Evolutionary conservation across 2,113 vertebrate species (phyloP).

Genomic region (Hemichromis elongatus): DNA sequence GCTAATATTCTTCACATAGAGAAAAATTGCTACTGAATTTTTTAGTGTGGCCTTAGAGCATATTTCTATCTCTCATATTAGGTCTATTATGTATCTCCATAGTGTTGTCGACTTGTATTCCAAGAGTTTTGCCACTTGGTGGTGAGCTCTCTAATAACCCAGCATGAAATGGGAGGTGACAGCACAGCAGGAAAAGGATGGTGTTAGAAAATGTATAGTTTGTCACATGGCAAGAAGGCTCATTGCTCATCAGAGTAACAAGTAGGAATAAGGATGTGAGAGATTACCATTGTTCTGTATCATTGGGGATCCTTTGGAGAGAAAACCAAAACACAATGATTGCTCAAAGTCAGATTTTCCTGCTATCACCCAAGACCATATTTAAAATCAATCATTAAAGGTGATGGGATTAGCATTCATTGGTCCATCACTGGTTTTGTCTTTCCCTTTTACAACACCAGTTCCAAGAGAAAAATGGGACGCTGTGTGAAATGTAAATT

Average conservation of each 20-base stretch:
- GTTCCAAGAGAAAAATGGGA: not conserved
- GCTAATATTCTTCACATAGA: not conserved
- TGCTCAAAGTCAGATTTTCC: conserved; percentile 67
- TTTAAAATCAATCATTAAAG: conserved; percentile 50
- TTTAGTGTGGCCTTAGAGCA: not conserved
- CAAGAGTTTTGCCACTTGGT: not conserved
- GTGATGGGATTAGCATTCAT: conserved; percentile 61
- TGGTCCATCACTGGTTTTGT: conserved; percentile 40
- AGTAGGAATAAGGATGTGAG: conserved; percentile 63
- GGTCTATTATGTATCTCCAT: not conserved
- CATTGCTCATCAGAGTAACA: conserved; percentile 66
- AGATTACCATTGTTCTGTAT: conserved; percentile 77
- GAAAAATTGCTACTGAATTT: not conserved
- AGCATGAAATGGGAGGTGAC: conserved; percentile 55
- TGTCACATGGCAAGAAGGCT: conserved; percentile 58
- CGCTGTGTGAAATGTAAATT: not conserved
- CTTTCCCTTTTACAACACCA: not conserved
- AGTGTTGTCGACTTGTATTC: not conserved
- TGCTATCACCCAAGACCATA: conserved; percentile 63
- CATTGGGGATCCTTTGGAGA: conserved; percentile 73
- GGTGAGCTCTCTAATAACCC: conserved; percentile 17
- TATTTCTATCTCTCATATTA: not conserved
- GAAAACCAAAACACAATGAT: conserved; percentile 76
- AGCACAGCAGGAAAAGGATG: conserved; percentile 60
- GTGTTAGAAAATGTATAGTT: conserved; percentile 67